phyloP scores from a whole-genome alignment of 2,888 invertebrate species.

The Leucophenga maculata region DNA sequence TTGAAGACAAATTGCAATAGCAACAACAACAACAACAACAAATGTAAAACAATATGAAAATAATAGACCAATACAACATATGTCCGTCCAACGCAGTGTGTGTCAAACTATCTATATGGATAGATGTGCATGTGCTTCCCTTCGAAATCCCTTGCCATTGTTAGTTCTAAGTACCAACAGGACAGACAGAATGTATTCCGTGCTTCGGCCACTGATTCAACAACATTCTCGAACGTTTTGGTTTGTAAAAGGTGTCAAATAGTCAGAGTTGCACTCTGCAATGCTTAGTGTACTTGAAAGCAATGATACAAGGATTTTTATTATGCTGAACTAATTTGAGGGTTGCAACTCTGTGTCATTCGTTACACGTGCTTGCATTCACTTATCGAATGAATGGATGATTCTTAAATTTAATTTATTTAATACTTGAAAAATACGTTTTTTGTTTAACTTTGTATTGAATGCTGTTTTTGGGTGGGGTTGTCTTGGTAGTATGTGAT shows the following conservation, averaged over 20 bases:
- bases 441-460: slow-evolving; percentile 57
- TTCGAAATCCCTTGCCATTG: no score
- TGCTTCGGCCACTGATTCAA: background rate
- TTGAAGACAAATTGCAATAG: slow-evolving; percentile 5
- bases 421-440: slow-evolving; percentile 62
- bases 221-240: background rate
- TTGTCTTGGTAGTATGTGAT: slow-evolving; percentile 22
- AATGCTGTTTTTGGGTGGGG: slow-evolving; percentile 10
- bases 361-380: slow-evolving; percentile 63
- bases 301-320: slow-evolving; percentile 43
- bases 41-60: slow-evolving; percentile 1
- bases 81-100: background rate
- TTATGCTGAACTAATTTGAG: slow-evolving; percentile 60
- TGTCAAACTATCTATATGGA: no score
- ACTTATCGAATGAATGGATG: background rate
- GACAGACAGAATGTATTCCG: background rate
- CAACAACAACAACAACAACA: background rate
- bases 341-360: slow-evolving; percentile 61
- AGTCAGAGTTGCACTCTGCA: background rate
- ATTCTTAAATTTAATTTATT: slow-evolving; percentile 56
- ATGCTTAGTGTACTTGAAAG: background rate
- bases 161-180: no score
- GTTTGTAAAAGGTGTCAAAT: slow-evolving; percentile 30
- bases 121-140: no score
- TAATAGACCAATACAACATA: slow-evolving; percentile 10